Evolutionary conservation across 2,113 vertebrate species (phyloP).

Genomic region (Ornithorhynchus anatinus): DNA sequence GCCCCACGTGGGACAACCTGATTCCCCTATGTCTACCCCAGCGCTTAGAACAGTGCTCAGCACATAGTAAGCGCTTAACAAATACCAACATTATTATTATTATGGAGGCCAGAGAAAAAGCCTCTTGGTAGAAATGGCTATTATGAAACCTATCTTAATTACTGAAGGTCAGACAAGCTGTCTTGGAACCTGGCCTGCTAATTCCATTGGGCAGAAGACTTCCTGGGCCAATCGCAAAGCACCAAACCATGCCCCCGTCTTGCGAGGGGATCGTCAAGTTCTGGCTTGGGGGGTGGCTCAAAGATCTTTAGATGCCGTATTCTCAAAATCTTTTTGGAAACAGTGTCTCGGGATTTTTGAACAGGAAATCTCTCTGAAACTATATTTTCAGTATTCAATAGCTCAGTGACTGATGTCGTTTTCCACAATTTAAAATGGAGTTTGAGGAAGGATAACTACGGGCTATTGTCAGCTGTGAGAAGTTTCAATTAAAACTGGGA

Average conservation of each 20-base stretch:
- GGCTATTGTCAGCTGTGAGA: neutral
- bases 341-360: fast-evolving
- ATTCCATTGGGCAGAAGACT: too few relatives aligned
- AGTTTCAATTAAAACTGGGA: neutral
- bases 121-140: too few relatives aligned
- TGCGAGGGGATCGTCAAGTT: neutral
- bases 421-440: neutral
- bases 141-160: too few relatives aligned
- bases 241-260: neutral
- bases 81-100: too few relatives aligned
- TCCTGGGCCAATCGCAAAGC: neutral
- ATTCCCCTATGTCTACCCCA: too few relatives aligned
- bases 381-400: neutral
- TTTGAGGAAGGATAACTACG: neutral
- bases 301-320: neutral
- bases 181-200: too few relatives aligned
- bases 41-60: too few relatives aligned
- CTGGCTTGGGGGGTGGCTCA: neutral
- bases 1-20: too few relatives aligned
- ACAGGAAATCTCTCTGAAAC: neutral
- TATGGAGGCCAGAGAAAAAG: too few relatives aligned
- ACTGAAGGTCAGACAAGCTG: too few relatives aligned
- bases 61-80: too few relatives aligned
- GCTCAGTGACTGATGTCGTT: neutral
- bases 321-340: too few relatives aligned